Percentiles rank a stretch among this genome's conserved stretches.
phyloP scores from a whole-genome alignment of 2,113 vertebrate genomes.

The Acanthochromis polyacanthus region DNA sequence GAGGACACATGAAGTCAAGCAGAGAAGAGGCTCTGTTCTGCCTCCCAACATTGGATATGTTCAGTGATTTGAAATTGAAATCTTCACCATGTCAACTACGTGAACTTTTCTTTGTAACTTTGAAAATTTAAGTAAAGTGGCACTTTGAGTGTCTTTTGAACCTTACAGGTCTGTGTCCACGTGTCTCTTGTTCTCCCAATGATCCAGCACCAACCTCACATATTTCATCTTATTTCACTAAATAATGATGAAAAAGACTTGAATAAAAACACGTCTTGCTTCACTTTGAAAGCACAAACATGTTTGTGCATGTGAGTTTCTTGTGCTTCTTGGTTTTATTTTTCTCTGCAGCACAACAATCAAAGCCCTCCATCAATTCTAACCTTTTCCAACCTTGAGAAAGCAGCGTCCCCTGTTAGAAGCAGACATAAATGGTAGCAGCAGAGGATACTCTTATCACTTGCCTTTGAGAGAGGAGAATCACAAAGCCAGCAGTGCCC shows the following conservation, averaged over 20 bases:
- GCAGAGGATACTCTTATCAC: constrained; percentile 48
- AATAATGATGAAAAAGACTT: constrained; percentile 9
- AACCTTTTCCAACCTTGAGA: constrained; percentile 74
- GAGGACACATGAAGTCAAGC: constrained; percentile 66
- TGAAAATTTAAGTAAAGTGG: constrained; percentile 80
- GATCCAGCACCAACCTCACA: neutral
- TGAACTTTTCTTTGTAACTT: constrained; percentile 82
- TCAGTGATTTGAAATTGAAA: constrained; percentile 75
- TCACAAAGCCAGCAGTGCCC: constrained; percentile 50
- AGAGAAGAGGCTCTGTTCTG: constrained; percentile 65
- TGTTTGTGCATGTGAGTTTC: constrained; percentile 22
- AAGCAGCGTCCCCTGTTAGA: constrained; percentile 45
- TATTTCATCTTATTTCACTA: constrained; percentile 32
- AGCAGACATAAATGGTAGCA: constrained; percentile 49
- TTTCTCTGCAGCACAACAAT: constrained; percentile 54
- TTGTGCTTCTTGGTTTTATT: constrained; percentile 27
- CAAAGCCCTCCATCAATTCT: constrained; percentile 69
- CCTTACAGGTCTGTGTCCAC: constrained; percentile 60
- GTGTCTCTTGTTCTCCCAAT: constrained; percentile 49
- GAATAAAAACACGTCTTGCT: constrained; percentile 24
- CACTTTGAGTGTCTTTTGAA: constrained; percentile 84
- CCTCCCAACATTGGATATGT: constrained; percentile 73
- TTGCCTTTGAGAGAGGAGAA: constrained; percentile 49
- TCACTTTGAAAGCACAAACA: constrained; percentile 44
- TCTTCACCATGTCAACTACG: constrained; percentile 76